Base-by-base conservation (phyloP, 2,888 invertebrate genomes). In the Yponomeuta plumbellus region DNA sequence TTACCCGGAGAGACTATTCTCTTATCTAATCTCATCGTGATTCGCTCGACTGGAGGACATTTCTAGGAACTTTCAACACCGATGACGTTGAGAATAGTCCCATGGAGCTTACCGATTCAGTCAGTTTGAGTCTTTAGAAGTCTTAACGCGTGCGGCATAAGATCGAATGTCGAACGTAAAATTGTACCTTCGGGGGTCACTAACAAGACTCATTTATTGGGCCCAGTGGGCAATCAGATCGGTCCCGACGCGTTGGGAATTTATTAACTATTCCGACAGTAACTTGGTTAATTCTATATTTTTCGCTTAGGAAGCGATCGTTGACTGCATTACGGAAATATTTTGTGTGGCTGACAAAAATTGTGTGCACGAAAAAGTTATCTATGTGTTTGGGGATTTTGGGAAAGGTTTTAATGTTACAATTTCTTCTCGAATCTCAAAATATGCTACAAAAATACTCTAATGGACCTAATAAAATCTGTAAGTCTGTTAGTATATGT, bases 191-290 rank as follows among this genome's bases (percentile, higher is more conserved):
- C 22, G 22, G 52, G 34, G 5, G 17, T 56, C 20, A 17, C 20
- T 56, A 20, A n/a, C 20, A 58, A 58, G 58, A 20, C 20, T 20
- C 58, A 23, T 59, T 59, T 59, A 22, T 22, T 59, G 59, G 13
- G 21, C 23, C 61, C 44, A 17, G 62, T 62, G 65, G 57, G 26
- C 78, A 78, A 81, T 81, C 80, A 80, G 74, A 76, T 67, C 78
- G 79, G 79, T 80, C 80, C 78, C 75, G 79, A 75, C 74, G 78
- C 75, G 71, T 71, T 67, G 75, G 74, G 78, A 80, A 80, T 83
- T 81, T 81, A 80, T 80, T 76, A 79, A 77, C 74, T 72, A 59
- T 67, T 69, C 68, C 67, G 44, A 52, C 44, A 17, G 44, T 52
- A 52, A 52, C 44, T 52, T 34, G 13, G 20, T 13, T 34, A 20